Percentiles rank a stretch among this genome's conserved stretches.
Conservation (phyloP, 2,888 invertebrate species). For the Chesias legatella region DNA sequence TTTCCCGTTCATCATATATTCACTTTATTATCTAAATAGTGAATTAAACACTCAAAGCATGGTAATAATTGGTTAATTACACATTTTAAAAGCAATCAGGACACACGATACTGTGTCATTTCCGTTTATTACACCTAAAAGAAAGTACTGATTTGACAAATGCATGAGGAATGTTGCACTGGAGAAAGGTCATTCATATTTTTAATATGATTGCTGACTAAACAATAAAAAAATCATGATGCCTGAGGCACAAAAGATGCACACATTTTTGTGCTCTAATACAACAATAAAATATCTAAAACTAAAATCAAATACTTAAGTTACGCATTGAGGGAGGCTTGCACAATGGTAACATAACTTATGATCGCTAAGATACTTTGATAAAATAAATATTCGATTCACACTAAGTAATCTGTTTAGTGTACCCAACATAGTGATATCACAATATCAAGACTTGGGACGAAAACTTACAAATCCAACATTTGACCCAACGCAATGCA, state of each 20-base stretch:
- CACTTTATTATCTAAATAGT: slow-evolving; percentile 47
- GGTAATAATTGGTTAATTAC: slow-evolving; percentile 35
- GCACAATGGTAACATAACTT: too few relatives aligned
- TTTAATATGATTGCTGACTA: slow-evolving; percentile 27
- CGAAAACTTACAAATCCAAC: too few relatives aligned
- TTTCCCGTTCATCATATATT: slow-evolving; percentile 41
- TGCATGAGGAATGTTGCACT: slow-evolving; percentile 33
- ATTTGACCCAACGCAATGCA: too few relatives aligned
- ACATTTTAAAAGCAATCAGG: slow-evolving; percentile 9
- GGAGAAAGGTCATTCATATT: slow-evolving; percentile 27
- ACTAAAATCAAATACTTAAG: slow-evolving; percentile 26
- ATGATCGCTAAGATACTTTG: too few relatives aligned
- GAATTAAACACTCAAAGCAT: slow-evolving; percentile 51
- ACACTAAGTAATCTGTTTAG: too few relatives aligned
- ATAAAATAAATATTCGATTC: too few relatives aligned
- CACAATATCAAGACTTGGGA: too few relatives aligned
- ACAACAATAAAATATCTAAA: slow-evolving; percentile 28
- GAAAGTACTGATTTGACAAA: slow-evolving; percentile 13
- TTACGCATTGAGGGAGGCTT: slow-evolving; percentile 1
- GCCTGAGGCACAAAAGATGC: slow-evolving; percentile 31
- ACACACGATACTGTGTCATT: slow-evolving; percentile 2
- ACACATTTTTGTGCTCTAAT: slow-evolving; percentile 46
- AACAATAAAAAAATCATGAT: slow-evolving; percentile 9
- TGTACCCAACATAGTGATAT: too few relatives aligned
- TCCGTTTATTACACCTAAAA: slow-evolving; percentile 1